phyloP scores from a whole-genome alignment of 1,140 invertebrate genomes.

The Nebria ingens region DNA sequence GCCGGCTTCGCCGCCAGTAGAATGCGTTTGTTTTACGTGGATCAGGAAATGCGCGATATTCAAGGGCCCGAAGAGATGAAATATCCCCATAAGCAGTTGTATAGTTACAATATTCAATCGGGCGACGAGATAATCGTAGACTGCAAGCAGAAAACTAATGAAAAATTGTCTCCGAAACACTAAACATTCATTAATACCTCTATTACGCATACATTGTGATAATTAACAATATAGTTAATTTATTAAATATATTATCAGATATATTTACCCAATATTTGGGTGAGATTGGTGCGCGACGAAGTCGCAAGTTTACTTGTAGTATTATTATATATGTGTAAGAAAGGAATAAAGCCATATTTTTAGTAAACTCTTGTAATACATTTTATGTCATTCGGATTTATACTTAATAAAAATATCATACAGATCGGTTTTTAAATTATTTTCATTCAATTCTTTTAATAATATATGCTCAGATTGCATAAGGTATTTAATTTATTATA shows the following conservation, averaged over 20 bases:
- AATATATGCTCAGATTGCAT: no score
- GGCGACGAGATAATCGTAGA: constrained; percentile 88
- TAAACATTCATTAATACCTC: not conserved
- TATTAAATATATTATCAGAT: not conserved
- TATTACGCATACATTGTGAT: not conserved
- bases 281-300: not conserved
- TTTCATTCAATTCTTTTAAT: no score
- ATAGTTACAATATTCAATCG: constrained; percentile 81
- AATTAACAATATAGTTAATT: not conserved
- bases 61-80: constrained; percentile 80
- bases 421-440: no score
- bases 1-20: constrained; percentile 66
- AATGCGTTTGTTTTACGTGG: constrained; percentile 79
- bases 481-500: no score
- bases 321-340: constrained; percentile 2
- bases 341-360: constrained; percentile 3
- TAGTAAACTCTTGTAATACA: not conserved
- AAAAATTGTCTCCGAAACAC: constrained; percentile 4
- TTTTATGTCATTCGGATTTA: no score
- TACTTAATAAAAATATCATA: no score
- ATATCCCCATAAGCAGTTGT: constrained; percentile 76
- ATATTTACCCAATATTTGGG: constrained; percentile 5
- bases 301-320: not conserved
- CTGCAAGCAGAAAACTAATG: constrained; percentile 41
- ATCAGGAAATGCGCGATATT: constrained; percentile 55